Evolutionary conservation across 1,140 invertebrate species (phyloP).

Genomic region (Lucilia sericata): DNA sequence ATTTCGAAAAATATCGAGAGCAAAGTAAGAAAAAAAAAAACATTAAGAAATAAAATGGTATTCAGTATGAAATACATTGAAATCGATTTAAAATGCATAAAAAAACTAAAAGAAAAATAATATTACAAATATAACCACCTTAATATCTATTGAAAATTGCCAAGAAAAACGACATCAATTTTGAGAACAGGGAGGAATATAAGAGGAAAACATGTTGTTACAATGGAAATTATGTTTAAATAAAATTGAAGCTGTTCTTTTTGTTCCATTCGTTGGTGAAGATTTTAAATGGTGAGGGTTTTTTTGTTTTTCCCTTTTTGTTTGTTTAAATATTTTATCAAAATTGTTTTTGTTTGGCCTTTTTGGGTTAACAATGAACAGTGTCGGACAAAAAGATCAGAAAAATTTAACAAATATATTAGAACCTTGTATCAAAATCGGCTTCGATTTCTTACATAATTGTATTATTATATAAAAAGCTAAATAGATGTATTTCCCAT

Average conservation of each 20-base stretch:
- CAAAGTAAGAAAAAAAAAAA: constrained; percentile 48
- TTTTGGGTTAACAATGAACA: too few relatives aligned
- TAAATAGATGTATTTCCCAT: too few relatives aligned
- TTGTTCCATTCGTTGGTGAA: background rate
- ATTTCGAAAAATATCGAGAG: constrained; percentile 59
- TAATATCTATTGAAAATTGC: background rate
- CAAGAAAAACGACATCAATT: background rate
- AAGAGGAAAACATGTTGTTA: background rate
- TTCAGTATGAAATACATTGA: background rate
- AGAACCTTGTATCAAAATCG: too few relatives aligned
- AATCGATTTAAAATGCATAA: constrained; percentile 47
- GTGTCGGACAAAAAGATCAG: too few relatives aligned
- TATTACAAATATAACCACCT: background rate
- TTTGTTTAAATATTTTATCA: too few relatives aligned
- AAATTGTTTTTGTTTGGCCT: too few relatives aligned
- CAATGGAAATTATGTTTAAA: background rate
- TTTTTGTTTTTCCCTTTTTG: background rate
- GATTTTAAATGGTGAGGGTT: background rate
- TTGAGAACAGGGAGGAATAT: background rate
- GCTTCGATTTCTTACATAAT: too few relatives aligned
- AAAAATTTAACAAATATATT: too few relatives aligned
- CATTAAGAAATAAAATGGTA: background rate
- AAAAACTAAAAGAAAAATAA: background rate
- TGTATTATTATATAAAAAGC: too few relatives aligned
- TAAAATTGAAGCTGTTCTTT: background rate